phyloP scores from a whole-genome alignment of 2,888 invertebrate genomes.

The Chaetogeoica ovagalla region DNA sequence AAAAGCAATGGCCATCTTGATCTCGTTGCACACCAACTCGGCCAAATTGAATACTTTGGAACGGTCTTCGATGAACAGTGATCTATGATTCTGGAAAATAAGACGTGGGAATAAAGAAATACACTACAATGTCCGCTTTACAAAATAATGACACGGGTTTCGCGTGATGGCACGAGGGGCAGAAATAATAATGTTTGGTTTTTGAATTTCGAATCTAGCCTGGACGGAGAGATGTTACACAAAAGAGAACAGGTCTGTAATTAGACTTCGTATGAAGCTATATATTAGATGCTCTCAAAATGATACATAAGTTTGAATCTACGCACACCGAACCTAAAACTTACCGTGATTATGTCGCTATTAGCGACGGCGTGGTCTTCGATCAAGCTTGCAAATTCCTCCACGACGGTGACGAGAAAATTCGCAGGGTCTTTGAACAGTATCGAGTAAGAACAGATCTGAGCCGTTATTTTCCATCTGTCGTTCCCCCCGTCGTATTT shows the following conservation, averaged over 20 bases:
- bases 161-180: too few relatives aligned
- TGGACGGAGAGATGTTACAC: too few relatives aligned
- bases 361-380: neutral
- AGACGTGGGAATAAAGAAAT: neutral
- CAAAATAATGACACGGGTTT: too few relatives aligned
- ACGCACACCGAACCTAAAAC: too few relatives aligned
- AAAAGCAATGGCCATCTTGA: conserved; percentile 12
- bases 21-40: conserved; percentile 44
- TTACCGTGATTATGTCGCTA: conserved; percentile 27
- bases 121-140: too few relatives aligned
- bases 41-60: conserved; percentile 31
- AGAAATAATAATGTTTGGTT: too few relatives aligned
- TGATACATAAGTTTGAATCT: too few relatives aligned
- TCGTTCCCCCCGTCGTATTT: conserved; percentile 13
- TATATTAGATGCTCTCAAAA: too few relatives aligned
- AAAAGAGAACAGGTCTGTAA: too few relatives aligned
- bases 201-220: too few relatives aligned
- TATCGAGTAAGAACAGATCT: conserved; percentile 46
- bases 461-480: conserved; percentile 33
- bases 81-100: conserved; percentile 17
- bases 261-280: too few relatives aligned
- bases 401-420: conserved; percentile 6
- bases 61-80: conserved; percentile 13
- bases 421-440: conserved; percentile 12
- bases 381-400: conserved; percentile 35